Base-by-base conservation (phyloP, 2,888 invertebrate genomes). In the Cryptocephalus primarius region DNA sequence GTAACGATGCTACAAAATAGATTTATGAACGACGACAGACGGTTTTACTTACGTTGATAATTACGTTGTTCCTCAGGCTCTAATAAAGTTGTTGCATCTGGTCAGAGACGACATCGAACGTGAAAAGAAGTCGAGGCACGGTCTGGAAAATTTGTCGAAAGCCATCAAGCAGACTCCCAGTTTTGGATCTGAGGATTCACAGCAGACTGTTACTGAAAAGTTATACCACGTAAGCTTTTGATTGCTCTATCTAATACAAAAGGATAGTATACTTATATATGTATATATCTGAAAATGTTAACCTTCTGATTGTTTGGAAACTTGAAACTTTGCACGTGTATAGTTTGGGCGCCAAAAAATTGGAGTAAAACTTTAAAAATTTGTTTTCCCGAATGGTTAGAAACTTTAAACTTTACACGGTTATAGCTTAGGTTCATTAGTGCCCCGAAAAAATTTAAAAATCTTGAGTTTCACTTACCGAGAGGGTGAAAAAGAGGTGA, bases 201-300 rank as follows among this genome's bases (percentile, higher is more conserved):
- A 92, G 59, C 91, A 92, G 62, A 93, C 88, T 60, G 88, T 93
- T 14, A 82, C 84, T 31, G 92, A 93, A 63, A 92, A 92, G 73
- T 71, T 94, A n/a, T 88, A 88, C 65, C 91, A 93, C 67, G 92
- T 92, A 73, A 75, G 81, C 71, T 51, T n/a, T 12, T 33, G 6
- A 36, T 38, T 33, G 38, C 32, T 2, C 8, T 42, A 32, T 32
- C n/a, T 39, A 6, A 32, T n/a, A 40, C 32, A 45, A 4, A 1
- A 44, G 22, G n/a, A n/a, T n/a, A n/a, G n/a, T n/a, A n/a, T n/a
- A n/a, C n/a, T n/a, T n/a, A n/a, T n/a, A n/a, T n/a, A n/a, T n/a
- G n/a, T n/a, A n/a, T n/a, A n/a, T n/a, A n/a, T n/a, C n/a, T n/a
- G n/a, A n/a, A n/a, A n/a, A n/a, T n/a, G n/a, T n/a, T n/a, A n/a